A percentile compares a stretch with the other conserved stretches of the same genome.
Evolutionary conservation across 2,888 invertebrate species (phyloP).

Genomic region (Agrilus mali): DNA sequence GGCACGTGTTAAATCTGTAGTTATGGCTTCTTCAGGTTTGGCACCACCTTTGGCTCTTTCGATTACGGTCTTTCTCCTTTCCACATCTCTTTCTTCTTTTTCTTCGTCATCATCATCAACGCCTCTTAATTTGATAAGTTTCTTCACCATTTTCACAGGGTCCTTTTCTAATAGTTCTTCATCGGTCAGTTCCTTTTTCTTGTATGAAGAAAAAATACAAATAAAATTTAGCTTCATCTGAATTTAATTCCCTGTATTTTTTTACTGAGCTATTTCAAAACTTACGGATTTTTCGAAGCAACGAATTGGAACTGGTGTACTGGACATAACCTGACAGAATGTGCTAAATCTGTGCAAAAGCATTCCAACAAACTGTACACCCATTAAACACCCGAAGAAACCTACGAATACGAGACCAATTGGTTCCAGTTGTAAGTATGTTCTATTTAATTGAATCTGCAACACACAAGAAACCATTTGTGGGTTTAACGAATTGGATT

Average conservation of each 20-base stretch:
- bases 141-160: constrained; percentile 80
- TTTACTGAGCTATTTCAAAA: not conserved
- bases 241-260: constrained; percentile 11
- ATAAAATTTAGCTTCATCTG: constrained; percentile 9
- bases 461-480: constrained; percentile 13
- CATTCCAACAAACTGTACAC: constrained; percentile 64
- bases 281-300: too few relatives aligned
- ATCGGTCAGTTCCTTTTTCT: constrained; percentile 58
- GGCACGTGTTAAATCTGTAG: constrained; percentile 22
- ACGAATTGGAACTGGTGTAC: constrained; percentile 34
- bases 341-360: constrained; percentile 64
- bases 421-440: constrained; percentile 55
- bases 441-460: constrained; percentile 40
- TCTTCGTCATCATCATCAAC: constrained; percentile 68
- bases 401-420: constrained; percentile 63
- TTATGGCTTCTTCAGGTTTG: constrained; percentile 14
- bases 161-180: constrained; percentile 77
- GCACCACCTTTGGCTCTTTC: constrained; percentile 44
- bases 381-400: constrained; percentile 55
- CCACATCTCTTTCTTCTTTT: constrained; percentile 63
- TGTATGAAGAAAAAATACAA: not conserved
- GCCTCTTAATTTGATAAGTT: constrained; percentile 69
- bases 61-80: constrained; percentile 74
- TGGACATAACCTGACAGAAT: constrained; percentile 59
- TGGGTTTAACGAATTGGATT: too few relatives aligned